Base-by-base conservation (phyloP, 2,888 invertebrate genomes). In the Pseudococcus jackbeardsleyi region DNA sequence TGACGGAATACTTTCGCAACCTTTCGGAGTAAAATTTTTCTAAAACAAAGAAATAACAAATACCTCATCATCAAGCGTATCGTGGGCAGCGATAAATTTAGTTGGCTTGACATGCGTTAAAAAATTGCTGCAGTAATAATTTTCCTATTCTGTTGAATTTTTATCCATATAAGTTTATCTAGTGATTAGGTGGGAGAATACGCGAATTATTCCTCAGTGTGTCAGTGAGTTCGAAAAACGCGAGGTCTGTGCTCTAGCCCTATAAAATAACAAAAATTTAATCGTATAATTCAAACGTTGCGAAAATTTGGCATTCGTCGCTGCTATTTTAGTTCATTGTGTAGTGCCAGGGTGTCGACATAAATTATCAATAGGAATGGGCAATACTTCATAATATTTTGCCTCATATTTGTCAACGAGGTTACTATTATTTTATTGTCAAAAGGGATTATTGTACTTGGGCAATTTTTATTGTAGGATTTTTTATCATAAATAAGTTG, bases 271-370 rank as follows among this genome's bases (percentile, higher is more conserved):
- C 33, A 77, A 77, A 33, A 77, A 33, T 77, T 72, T 72, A 33
- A 33, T 33, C 26, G 33, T 72, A 33, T 22, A 33, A 33, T 26
- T 72, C 17, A 72, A 72, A 72, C 19, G 72, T 11, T 72, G 22
- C 9, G 17, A 77, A 77, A 77, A 42, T 77, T 77, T 77, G 42
- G 77, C 77, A 42, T 59, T 59, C 59, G 19, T 59, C 59, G 59
- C 19, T 11, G 5, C 19, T 59, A 19, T 59, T 59, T n/a, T 6
- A 3, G 59, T 59, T 59, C 19, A 59, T 59, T 59, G 59, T 59
- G n/a, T 19, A 59, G 59, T 59, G 19, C 19, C 19, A 59, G 19
- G 19, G 59, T 59, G 19, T 9, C 19, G 9, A 59, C 19, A 59
- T 59, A 59, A 59, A 59, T 59, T 19, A 59, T 5, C 59, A 59